These are phyloP conservation scores for Nestor notabilis DNA, from an alignment of 2,113 vertebrate genomes.

Conservation along the genomic window DNA sequence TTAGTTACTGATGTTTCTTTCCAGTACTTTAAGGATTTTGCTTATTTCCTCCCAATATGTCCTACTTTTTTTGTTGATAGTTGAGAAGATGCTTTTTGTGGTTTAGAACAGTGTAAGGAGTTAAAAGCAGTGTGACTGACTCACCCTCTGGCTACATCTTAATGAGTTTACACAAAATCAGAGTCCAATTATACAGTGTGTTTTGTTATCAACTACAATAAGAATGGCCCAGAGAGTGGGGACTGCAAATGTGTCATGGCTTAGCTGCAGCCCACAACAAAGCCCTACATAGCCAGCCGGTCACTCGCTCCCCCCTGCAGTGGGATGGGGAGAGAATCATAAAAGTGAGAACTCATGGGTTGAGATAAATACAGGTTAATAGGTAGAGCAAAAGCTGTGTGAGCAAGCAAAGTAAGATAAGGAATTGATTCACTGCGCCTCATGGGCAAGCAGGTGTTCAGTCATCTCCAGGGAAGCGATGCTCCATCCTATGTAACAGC, in stretches of 20 bases:
- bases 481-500: not conserved
- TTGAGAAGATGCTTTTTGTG: not conserved
- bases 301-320: not conserved
- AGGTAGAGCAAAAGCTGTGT: not conserved
- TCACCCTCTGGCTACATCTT: conserved; percentile 35
- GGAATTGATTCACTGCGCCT: not conserved
- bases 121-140: conserved; percentile 22
- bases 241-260: not conserved
- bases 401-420: not conserved
- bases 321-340: not conserved
- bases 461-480: not conserved
- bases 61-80: not conserved
- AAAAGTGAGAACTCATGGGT: not conserved
- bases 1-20: not conserved
- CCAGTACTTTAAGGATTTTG: not conserved
- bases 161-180: conserved; percentile 42
- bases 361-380: not conserved
- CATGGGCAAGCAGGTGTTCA: not conserved
- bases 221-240: not conserved
- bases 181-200: conserved; percentile 35
- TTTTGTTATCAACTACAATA: conserved; percentile 40
- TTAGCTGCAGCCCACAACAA: not conserved
- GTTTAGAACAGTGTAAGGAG: not conserved
- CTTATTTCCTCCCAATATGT: not conserved
- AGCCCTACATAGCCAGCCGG: not conserved